Evolutionary conservation across 2,797 vertebrate genomes (phyloP).

Genomic region (Echeneis naucrates): DNA sequence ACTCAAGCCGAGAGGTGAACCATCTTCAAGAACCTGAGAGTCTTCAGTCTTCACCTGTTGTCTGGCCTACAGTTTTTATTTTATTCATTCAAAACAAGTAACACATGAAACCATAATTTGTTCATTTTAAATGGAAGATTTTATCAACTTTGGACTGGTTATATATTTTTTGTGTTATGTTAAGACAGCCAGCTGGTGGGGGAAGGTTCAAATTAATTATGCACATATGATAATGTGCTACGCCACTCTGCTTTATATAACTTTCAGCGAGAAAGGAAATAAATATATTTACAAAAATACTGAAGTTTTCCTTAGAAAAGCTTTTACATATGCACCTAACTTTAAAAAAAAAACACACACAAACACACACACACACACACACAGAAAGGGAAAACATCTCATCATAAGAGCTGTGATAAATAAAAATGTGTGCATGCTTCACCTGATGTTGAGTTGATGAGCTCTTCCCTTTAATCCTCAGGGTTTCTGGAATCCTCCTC

Average conservation of each 20-base stretch:
- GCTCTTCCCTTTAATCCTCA: constrained; percentile 38
- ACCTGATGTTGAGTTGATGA: constrained; percentile 6
- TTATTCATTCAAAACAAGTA: not conserved
- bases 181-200: not conserved
- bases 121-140: not conserved
- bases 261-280: not conserved
- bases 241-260: too few relatives aligned
- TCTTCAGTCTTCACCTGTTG: too few relatives aligned
- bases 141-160: not conserved
- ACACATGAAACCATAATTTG: not conserved
- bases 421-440: constrained; percentile 3
- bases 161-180: not conserved
- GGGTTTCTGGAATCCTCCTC: constrained; percentile 96
- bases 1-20: too few relatives aligned
- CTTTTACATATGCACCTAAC: not conserved
- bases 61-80: not conserved
- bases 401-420: not conserved
- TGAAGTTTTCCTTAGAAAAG: not conserved
- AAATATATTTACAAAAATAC: not conserved
- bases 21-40: too few relatives aligned
- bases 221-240: too few relatives aligned
- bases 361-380: not conserved
- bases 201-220: not conserved
- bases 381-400: not conserved
- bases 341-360: too few relatives aligned